Evolutionary conservation across 1,140 invertebrate species (phyloP).

Genomic region (Anoplophora glabripennis): DNA sequence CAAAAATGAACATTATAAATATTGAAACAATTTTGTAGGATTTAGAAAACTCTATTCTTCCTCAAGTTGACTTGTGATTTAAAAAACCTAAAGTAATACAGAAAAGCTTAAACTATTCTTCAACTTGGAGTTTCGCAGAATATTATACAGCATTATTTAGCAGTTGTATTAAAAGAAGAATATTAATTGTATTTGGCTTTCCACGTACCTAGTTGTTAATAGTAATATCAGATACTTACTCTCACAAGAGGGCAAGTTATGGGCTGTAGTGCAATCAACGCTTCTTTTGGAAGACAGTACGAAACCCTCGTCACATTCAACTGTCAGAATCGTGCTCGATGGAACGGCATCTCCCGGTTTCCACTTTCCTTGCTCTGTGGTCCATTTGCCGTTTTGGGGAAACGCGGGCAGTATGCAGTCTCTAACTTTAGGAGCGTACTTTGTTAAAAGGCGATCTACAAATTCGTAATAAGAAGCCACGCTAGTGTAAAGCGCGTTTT

Average conservation of each 20-base stretch:
- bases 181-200: too few relatives aligned
- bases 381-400: not conserved
- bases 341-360: not conserved
- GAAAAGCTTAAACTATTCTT: too few relatives aligned
- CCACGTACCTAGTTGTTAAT: too few relatives aligned
- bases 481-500: not conserved
- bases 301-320: not conserved
- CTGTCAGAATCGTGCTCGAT: not conserved
- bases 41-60: too few relatives aligned
- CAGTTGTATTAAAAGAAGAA: too few relatives aligned
- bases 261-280: not conserved
- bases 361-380: not conserved
- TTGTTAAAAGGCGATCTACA: not conserved
- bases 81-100: too few relatives aligned
- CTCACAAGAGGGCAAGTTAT: not conserved
- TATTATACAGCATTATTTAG: too few relatives aligned
- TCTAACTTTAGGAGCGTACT: not conserved
- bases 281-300: not conserved
- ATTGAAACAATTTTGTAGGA: too few relatives aligned
- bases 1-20: too few relatives aligned
- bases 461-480: not conserved
- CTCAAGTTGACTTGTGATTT: too few relatives aligned
- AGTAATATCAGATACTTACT: too few relatives aligned
- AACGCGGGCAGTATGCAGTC: not conserved
- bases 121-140: too few relatives aligned